Conservation (phyloP, 2,113 vertebrate genomes). For the Petrocephalus zakoni region DNA sequence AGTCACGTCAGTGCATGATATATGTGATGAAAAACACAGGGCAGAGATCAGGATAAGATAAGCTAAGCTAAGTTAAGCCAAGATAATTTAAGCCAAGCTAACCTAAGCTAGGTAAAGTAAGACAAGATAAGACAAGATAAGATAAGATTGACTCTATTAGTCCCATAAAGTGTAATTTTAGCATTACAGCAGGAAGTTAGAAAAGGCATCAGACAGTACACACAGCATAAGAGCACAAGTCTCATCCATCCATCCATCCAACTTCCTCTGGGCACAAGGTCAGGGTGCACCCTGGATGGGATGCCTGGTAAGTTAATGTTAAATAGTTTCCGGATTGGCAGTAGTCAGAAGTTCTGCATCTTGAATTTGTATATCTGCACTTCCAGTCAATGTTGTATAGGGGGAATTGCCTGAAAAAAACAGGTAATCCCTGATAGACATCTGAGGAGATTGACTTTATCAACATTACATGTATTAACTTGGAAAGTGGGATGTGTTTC, state of each 20-base stretch:
- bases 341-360: not conserved
- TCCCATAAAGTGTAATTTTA: not conserved
- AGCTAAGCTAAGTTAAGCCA: not conserved
- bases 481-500: not conserved
- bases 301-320: not conserved
- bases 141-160: not conserved
- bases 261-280: not conserved
- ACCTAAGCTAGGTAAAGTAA: not conserved
- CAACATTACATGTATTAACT: not conserved
- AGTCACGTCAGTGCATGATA: not conserved
- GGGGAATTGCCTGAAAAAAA: too few relatives aligned
- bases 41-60: not conserved
- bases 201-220: not conserved
- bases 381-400: not conserved
- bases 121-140: not conserved
- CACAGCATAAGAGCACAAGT: not conserved
- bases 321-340: not conserved
- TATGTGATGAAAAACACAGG: not conserved
- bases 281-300: not conserved
- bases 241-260: not conserved
- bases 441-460: not conserved
- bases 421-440: too few relatives aligned
- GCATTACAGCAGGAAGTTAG: not conserved
- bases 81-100: not conserved
- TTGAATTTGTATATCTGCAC: not conserved